Base-by-base conservation (phyloP, 1,140 invertebrate genomes). In the Zaprionus nigranus region DNA sequence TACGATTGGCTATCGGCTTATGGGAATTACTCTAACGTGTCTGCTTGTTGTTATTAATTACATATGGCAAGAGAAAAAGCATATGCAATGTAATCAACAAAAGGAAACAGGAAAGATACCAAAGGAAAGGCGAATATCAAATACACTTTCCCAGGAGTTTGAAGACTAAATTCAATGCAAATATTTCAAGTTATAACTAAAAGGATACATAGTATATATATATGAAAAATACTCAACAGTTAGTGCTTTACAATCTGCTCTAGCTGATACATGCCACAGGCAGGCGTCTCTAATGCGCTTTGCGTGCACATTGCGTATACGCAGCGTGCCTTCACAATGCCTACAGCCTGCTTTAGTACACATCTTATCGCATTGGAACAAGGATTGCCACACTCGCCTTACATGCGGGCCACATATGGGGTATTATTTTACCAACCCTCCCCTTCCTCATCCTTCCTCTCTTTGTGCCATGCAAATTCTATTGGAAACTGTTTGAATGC, bases 251-350 rank as follows among this genome's bases (percentile, higher is more conserved):
- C 15, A 15, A 7, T 6, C 30, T 17, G 17, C 51, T 7, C 24
- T 12, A 26, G 51, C 28, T 17, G 11, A 30, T 20, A 54, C 30
- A 58, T 12, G 4, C 15, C 12, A 20, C 13, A 15, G 13, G 15
- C 5, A 28, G 13, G 17, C 11, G 0, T 13, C 2, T 9, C 6
- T n/a, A 40, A 43, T 22, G 2, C 57, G 11, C 22, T 38, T n/a
- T 46, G 20, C 2, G 7, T n/a, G 13, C 58, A 51, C 26, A 66
- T 54, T 58, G 63, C 81, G 77, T 76, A 82, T 83, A 82, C 81
- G 81, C 70, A 75, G 36, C 34, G 46, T 75, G 62, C 17, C 9
- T 34, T n/a, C 64, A 79, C 71, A 76, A 56, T 54, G 65, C 13
- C 36, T 49, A 11, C 30, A 24, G 30, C 26, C 24, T 73, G 63